Conservation (phyloP, 2,888 invertebrate genomes). For the Crepidodera aurea region DNA sequence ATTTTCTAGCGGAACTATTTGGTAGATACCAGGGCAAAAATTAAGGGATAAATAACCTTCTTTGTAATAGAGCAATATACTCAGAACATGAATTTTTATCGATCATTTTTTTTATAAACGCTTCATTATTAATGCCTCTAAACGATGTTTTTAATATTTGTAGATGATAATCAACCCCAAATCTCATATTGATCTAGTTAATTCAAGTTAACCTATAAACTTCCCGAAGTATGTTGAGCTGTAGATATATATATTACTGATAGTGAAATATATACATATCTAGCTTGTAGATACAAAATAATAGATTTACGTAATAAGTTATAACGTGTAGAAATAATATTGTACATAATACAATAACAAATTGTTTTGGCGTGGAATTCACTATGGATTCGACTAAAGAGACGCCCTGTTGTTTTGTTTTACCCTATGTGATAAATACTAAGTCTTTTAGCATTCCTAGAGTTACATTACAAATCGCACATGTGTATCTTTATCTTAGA, state of each 20-base stretch:
- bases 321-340: constrained; percentile 50
- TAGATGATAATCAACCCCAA: too few relatives aligned
- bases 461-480: constrained; percentile 31
- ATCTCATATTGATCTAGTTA: constrained; percentile 28
- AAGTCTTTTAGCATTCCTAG: constrained; percentile 32
- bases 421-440: constrained; percentile 57
- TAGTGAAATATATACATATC: constrained; percentile 58
- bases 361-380: constrained; percentile 56
- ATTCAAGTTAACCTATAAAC: constrained; percentile 47
- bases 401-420: constrained; percentile 59
- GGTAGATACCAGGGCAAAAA: too few relatives aligned
- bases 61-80: too few relatives aligned
- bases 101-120: too few relatives aligned
- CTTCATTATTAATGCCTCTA: too few relatives aligned
- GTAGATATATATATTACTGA: constrained; percentile 47
- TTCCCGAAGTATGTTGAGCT: constrained; percentile 57
- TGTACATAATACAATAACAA: constrained; percentile 47
- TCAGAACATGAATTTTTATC: too few relatives aligned
- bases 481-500: constrained; percentile 21
- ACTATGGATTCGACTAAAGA: constrained; percentile 52
- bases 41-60: too few relatives aligned
- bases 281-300: constrained; percentile 52
- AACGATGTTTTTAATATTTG: too few relatives aligned
- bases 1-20: too few relatives aligned
- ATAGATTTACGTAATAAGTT: constrained; percentile 41